These are phyloP conservation scores for Dipodomys merriami DNA, from an alignment of 2,113 vertebrate species.

Conservation along the genomic window DNA sequence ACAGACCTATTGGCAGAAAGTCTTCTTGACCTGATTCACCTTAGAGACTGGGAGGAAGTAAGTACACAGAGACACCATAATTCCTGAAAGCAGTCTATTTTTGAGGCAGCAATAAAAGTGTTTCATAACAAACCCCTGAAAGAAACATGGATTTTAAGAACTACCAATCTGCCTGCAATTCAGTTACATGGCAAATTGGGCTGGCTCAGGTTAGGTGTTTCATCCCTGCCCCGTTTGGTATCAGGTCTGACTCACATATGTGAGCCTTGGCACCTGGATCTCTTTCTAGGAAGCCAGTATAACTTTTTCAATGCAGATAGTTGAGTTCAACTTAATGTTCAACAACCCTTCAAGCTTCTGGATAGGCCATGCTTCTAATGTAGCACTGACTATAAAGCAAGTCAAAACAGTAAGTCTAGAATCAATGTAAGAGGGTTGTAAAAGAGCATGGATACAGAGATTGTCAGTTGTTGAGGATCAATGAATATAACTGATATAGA, in stretches of 20 bases:
- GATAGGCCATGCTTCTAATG: neutral
- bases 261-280: neutral
- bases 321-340: neutral
- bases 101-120: neutral
- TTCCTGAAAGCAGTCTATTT: constrained; percentile 23
- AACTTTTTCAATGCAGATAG: neutral
- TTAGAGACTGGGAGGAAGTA: neutral
- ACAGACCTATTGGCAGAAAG: neutral
- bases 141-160: neutral
- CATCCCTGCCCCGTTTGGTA: neutral
- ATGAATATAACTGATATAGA: neutral
- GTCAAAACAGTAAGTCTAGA: neutral
- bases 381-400: neutral
- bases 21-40: constrained; percentile 35
- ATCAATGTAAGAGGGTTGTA: neutral
- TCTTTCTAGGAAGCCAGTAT: constrained; percentile 22
- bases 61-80: neutral
- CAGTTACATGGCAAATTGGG: neutral
- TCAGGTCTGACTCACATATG: neutral
- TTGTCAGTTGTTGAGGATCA: neutral
- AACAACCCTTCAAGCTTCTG: neutral
- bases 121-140: neutral
- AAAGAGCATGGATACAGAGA: neutral
- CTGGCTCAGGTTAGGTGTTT: neutral
- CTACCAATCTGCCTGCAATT: neutral